These are phyloP conservation scores for Bathynomus jamesi DNA, from an alignment of 1,140 invertebrate genomes.

Conservation along the genomic window DNA sequence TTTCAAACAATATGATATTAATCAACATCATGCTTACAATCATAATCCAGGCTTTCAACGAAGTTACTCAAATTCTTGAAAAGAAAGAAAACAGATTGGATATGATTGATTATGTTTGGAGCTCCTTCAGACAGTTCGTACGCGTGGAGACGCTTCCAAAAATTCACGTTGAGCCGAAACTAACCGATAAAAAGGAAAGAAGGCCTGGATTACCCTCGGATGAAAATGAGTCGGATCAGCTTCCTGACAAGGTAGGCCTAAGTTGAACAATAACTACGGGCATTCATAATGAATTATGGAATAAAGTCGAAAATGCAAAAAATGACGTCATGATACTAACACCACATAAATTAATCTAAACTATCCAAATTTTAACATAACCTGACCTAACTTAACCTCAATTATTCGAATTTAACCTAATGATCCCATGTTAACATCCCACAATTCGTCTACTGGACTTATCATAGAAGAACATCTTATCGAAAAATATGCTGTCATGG, in stretches of 20 bases:
- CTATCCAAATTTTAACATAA: too few relatives aligned
- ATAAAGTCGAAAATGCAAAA: not conserved
- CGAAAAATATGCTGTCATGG: too few relatives aligned
- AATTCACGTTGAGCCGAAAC: slow-evolving; percentile 5
- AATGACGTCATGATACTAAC: too few relatives aligned
- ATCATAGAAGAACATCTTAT: too few relatives aligned
- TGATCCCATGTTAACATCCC: too few relatives aligned
- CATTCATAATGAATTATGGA: not conserved
- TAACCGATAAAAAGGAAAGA: slow-evolving; percentile 3
- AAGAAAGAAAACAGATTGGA: slow-evolving; percentile 10
- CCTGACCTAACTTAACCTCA: too few relatives aligned
- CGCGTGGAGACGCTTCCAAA: not conserved
- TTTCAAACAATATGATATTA: slow-evolving; percentile 49
- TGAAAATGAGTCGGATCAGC: not conserved
- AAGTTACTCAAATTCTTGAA: slow-evolving; percentile 21
- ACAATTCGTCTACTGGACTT: too few relatives aligned
- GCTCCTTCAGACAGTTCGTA: not conserved
- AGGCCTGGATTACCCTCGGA: not conserved
- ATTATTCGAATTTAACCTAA: too few relatives aligned
- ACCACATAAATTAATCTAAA: too few relatives aligned
- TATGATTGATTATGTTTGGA: slow-evolving; percentile 11
- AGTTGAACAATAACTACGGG: too few relatives aligned
- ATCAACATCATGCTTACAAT: slow-evolving; percentile 54
- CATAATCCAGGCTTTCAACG: slow-evolving; percentile 49
- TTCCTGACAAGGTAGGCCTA: slow-evolving; percentile 15